Evolutionary conservation across 2,888 invertebrate species (phyloP), one percentile per base, ranked within the genome.

Genomic region (Phengaris arion): DNA sequence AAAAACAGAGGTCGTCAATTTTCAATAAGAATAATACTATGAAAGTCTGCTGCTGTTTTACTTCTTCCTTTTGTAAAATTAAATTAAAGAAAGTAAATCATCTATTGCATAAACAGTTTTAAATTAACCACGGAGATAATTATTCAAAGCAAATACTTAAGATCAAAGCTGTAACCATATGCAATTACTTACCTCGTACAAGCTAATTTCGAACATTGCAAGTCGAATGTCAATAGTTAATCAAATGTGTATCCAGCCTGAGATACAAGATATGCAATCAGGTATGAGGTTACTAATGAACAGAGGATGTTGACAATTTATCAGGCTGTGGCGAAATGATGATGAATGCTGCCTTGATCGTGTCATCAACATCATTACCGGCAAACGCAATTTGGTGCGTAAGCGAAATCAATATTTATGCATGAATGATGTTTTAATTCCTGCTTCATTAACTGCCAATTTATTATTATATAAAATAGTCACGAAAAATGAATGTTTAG

Each of bases 271-370:
- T 70, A 76, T 70, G 76, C 78, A 78, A 79, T 79, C 77, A 78
- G 74, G 72, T 74, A 75, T 80, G 82, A 78, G 81, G 81, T 80
- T 78, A 78, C 79, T 82, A 83, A 82, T 82, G 81, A 82, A 79
- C 77, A 78, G 72, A 64, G 22, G 46, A 55, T 74, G 68, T 76
- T 74, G 75, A 48, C 64, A 57, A 55, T 75, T 75, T 75, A 72
- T 72, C 52, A 72, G 35, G 48, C 52, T 54, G 72, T 9, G 72
- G 22, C 13, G 51, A 48, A 70, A 15, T 72, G 72, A 22, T 10
- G 15, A 35, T 54, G 35, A 68, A n/a, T 12, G 22, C 13, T 46
- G n/a, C 69, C 48, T 69, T 69, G 69, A 48, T 69, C 48, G n/a
- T 69, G 12, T 7, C n/a, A 15, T 15, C 48, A n/a, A n/a, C n/a